A percentile compares a stretch with the other conserved stretches of the same genome.
Conservation (phyloP, 2,797 vertebrate genomes). For the Petrocephalus schoutedeni region DNA sequence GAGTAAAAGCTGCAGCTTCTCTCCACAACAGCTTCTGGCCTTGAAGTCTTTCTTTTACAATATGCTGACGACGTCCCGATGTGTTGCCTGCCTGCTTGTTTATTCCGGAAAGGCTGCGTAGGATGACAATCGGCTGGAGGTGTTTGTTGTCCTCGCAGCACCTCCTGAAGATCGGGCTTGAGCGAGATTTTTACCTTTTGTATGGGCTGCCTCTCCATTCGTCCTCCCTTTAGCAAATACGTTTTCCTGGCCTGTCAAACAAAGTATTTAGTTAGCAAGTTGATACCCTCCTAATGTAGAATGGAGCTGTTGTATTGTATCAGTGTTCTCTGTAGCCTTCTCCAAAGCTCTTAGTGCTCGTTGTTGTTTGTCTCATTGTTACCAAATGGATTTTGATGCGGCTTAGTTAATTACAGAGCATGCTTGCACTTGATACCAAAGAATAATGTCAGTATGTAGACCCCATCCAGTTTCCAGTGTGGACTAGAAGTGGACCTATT, state of each 20-base stretch:
- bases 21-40: not conserved
- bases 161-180: not conserved
- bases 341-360: not conserved
- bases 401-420: not conserved
- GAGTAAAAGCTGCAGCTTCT: not conserved
- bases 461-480: not conserved
- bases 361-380: not conserved
- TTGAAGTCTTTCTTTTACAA: not conserved
- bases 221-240: not conserved
- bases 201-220: not conserved
- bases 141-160: not conserved
- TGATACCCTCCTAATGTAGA: not conserved
- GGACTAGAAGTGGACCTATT: not conserved
- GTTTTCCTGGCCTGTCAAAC: not conserved
- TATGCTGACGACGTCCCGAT: not conserved
- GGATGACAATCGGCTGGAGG: not conserved
- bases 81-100: not conserved
- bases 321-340: not conserved
- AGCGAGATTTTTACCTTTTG: not conserved
- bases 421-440: not conserved
- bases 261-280: not conserved
- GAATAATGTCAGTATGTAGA: not conserved
- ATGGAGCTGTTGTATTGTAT: not conserved
- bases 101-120: not conserved
- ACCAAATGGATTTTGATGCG: not conserved